A percentile compares a stretch with the other conserved stretches of the same genome.
phyloP scores from a whole-genome alignment of 2,888 invertebrate genomes.

The Andrena flavipes region DNA sequence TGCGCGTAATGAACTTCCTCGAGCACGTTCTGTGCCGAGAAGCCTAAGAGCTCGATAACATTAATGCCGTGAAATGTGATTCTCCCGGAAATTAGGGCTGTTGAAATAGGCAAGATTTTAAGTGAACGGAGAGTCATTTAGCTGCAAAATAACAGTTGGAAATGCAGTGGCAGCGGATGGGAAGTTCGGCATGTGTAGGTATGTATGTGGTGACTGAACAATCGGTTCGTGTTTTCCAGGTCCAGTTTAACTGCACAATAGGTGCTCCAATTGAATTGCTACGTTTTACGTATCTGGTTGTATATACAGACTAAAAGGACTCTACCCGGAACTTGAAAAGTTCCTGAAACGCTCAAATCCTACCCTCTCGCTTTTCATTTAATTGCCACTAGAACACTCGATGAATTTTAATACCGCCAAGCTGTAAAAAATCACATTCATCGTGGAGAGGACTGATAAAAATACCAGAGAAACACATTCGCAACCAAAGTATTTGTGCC shows the following conservation, averaged over 20 bases:
- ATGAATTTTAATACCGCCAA: neutral
- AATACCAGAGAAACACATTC: neutral
- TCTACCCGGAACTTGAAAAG: neutral
- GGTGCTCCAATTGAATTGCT: slow-evolving; percentile 32
- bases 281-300: slow-evolving; percentile 23
- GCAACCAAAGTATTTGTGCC: too few species aligned
- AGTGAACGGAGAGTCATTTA: too few species aligned
- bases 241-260: slow-evolving; percentile 27
- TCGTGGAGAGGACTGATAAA: neutral
- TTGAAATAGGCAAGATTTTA: neutral
- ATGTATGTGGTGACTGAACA: neutral
- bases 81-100: neutral
- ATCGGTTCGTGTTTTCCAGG: slow-evolving; percentile 32
- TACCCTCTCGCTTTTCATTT: neutral
- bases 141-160: neutral
- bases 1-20: neutral
- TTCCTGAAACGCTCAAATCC: neutral
- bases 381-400: neutral
- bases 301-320: neutral
- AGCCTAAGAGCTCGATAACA: neutral
- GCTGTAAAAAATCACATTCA: neutral
- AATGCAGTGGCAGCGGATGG: neutral
- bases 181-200: neutral
- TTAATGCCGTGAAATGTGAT: neutral
- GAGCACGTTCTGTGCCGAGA: neutral